Evolutionary conservation across 2,888 invertebrate genomes (phyloP).

Genomic region (Deilephila elpenor): DNA sequence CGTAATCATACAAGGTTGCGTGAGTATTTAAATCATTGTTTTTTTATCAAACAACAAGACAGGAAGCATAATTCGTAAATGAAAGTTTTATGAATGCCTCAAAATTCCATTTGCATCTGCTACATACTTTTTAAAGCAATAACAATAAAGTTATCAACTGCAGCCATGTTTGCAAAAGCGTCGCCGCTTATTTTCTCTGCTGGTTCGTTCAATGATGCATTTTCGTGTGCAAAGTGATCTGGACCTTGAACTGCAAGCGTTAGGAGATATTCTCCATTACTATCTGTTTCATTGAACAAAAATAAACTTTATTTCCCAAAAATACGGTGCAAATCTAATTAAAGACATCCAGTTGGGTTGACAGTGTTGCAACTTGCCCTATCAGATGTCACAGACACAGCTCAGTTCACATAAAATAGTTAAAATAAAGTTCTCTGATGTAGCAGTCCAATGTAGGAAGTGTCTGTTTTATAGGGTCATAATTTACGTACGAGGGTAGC

Average conservation of each 20-base stretch:
- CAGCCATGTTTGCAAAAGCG: conserved; percentile 56
- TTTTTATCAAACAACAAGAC: neutral
- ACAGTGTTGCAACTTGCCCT: conserved; percentile 69
- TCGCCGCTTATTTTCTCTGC: conserved; percentile 61
- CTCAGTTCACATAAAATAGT: conserved; percentile 68
- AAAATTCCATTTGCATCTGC: conserved; percentile 25
- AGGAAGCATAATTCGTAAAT: neutral
- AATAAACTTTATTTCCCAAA: conserved; percentile 42
- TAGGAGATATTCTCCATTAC: conserved; percentile 59
- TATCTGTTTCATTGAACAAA: conserved; percentile 31
- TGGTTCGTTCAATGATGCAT: conserved; percentile 45
- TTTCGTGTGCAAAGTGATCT: conserved; percentile 54
- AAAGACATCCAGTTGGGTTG: conserved; percentile 46
- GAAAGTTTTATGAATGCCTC: conserved; percentile 24
- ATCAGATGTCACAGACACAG: conserved; percentile 73
- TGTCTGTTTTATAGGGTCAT: conserved; percentile 60
- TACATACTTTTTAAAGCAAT: conserved; percentile 48
- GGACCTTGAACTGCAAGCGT: conserved; percentile 52
- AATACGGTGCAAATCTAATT: conserved; percentile 53
- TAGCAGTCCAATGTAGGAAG: conserved; percentile 62
- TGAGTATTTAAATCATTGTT: neutral
- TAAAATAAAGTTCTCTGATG: conserved; percentile 74
- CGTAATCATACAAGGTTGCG: conserved; percentile 6
- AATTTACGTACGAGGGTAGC: conserved; percentile 52
- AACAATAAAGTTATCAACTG: conserved; percentile 68